phyloP scores from a whole-genome alignment of 92 coral and sea anemone species.

The Parazoanthus swiftii region DNA sequence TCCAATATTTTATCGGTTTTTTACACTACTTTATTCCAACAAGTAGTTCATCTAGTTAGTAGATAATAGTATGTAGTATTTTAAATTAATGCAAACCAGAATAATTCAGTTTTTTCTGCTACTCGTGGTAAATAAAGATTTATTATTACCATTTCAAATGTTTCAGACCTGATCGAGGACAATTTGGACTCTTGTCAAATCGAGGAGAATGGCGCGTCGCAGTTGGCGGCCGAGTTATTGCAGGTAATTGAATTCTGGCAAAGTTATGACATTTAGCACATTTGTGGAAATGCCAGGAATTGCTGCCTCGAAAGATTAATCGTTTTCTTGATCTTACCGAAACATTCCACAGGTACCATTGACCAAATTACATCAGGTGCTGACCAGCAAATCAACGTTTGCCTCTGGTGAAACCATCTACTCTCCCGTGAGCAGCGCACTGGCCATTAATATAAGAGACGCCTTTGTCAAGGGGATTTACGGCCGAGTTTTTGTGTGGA shows the following conservation, averaged over 20 bases:
- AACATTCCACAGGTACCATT: conserved; percentile 59
- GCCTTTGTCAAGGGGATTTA: conserved; percentile 96
- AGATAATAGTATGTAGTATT: too few species aligned
- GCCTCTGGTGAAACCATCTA: conserved; percentile 95
- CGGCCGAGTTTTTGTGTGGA: conserved; percentile 86
- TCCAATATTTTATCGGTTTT: too few species aligned
- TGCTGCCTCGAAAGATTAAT: background rate
- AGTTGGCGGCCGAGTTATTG: conserved; percentile 60
- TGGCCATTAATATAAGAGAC: conserved; percentile 85
- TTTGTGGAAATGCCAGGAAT: background rate
- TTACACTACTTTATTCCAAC: too few species aligned
- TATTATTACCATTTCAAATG: too few species aligned
- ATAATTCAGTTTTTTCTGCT: too few species aligned
- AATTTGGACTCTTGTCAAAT: conserved; percentile 75
- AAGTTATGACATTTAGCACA: too few species aligned
- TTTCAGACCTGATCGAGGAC: conserved; percentile 64
- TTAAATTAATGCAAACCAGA: too few species aligned
- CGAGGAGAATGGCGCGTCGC: conserved; percentile 47
- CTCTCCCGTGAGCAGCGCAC: conserved; percentile 77
- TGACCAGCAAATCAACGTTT: conserved; percentile 82
- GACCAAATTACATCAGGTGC: conserved; percentile 66
- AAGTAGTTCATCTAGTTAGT: too few species aligned
- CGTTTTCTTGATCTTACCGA: background rate
- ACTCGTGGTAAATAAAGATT: too few species aligned
- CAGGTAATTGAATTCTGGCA: conserved; percentile 51